Base-by-base conservation (phyloP, 2,113 vertebrate species). In the Perccottus glenii region DNA sequence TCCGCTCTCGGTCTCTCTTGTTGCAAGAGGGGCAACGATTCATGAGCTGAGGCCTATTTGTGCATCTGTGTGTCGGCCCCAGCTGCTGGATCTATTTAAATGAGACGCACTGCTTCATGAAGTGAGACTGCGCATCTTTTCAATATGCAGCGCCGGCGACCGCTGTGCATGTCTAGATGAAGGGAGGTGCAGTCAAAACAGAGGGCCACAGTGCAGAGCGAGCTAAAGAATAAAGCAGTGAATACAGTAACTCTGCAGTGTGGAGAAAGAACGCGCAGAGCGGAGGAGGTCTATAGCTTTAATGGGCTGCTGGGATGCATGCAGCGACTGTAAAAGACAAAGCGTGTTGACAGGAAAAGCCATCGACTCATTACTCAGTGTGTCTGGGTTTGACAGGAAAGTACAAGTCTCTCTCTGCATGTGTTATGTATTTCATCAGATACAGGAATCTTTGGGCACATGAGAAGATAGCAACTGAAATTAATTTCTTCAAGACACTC, bases 41-140 rank as follows among this genome's bases (percentile, higher is more conserved):
- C 60, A 51, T 43, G 11, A 73, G 75, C 44, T 72, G 43, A 64
- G 19, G 68, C 81, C 67, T 36, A n/a, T 55, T 55, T 55, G 52
- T 55, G 52, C 52, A 55, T 55, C 32, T 50, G 83, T 14, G 67
- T 74, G 71, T 85, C 80, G 43, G 46, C 71, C 77, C 60, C 82
- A 84, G 88, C 86, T 81, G 85, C 85, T 71, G 82, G 78, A 50
- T 78, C 85, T 77, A 74, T 87, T 86, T 77, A 84, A 85, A 81
- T 80, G 83, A 81, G 75, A 69, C 64, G 77, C 78, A 32, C 66
- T 47, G 81, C 77, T 70, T 86, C 85, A 64, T 75, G 85, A 77
- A 86, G 83, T 79, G 80, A 78, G 74, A 82, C 59, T 19, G 33
- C 42, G 38, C 46, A 51, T 58, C 66, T 65, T 75, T 79, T 88